Evolutionary conservation across 2,113 vertebrate genomes (phyloP), one percentile per base, ranked within the genome.

Genomic region (Phalacrocorax carbo): DNA sequence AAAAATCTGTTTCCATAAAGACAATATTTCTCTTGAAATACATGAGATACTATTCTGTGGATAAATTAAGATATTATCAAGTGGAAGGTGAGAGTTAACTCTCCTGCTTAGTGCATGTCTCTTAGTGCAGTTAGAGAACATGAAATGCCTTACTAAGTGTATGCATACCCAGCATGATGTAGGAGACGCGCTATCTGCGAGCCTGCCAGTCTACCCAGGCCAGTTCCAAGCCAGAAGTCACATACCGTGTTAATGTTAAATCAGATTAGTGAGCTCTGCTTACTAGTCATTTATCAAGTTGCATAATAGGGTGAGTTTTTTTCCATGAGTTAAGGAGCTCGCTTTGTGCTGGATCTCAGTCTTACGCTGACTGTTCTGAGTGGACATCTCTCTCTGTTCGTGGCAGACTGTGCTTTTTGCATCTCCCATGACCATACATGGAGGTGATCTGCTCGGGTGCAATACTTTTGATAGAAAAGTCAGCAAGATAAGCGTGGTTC

Each of bases 151-250:
- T 10, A 3, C 26, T 11, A 5, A 18, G 46, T 2, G n/a, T 11
- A 1, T 23, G 40, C 20, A 29, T 23, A 30, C 5, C n/a, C 62
- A 57, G 57, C 38, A 8, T 22, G 11, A 5, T 0, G 7, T 5
- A 55, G 76, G 44, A 77, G 42, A 32, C 17, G 8, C 0, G 10
- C 62, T 60, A 0, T 10, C 42, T 25, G 8, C 27, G 11, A 14
- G 40, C 30, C 60, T n/a, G 4, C 34, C 57, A 4, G 6, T 13
- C 36, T 46, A 4, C 15, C 19, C 71, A 15, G 52, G 52, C 22
- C 48, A 15, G 40, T 11, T 86, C 51, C 60, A 23, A 32, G 38
- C 40, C 36, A 49, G 58, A 65, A 60, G 64, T 44, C 46, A 16
- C 60, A 8, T 27, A 20, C 49, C 0, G 0, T 42, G 42, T 32